Base-by-base conservation (phyloP, 1,140 invertebrate genomes). In the Solenopsis fugax region DNA sequence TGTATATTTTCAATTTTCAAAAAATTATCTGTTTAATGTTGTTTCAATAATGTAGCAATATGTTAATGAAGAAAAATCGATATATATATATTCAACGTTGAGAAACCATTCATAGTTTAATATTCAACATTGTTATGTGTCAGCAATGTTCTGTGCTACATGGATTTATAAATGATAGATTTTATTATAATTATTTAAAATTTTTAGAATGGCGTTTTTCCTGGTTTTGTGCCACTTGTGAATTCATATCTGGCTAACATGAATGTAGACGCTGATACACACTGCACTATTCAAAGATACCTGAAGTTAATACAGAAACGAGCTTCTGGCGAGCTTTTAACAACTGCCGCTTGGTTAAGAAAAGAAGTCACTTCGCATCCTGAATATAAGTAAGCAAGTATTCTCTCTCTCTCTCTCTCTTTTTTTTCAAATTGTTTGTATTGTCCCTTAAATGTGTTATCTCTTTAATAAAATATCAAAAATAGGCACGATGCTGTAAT, bases 281-380 rank as follows among this genome's bases (percentile, higher is more conserved):
- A 99, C 93, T 99, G 99, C 95, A 99, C 98, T 5, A 98, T 99
- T 90, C 97, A 98, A 94, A 98, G 99, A 95, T 99, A 99, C 96
- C 96, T 99, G 71, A 98, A 98, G 93, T 97, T 99, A 60, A 99
- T 99, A 93, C 97, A 98, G 93, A 96, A 97, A 88, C 96, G 99
- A 91, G 99, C 99, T 10, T 97, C 97, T 88, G 98, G 98, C 88
- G 97, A 98, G 92, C 96, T 98, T 18, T 95, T 97, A 89, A 99
- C 98, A 58, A 98, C 98, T 88, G 98, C 98, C 56, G 96, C 97
- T 41, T 99, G 98, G 98, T 97, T 99, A 88, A 96, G 99, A 34
- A 96, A 98, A 84, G 99, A 99, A 96, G 97, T 99, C 75, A 96
- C 96, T 41, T 96, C 96, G 3, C 99, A 99, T 96, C 97, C 98